Base-by-base conservation (phyloP, 2,888 invertebrate genomes). In the Thymelicus sylvestris region DNA sequence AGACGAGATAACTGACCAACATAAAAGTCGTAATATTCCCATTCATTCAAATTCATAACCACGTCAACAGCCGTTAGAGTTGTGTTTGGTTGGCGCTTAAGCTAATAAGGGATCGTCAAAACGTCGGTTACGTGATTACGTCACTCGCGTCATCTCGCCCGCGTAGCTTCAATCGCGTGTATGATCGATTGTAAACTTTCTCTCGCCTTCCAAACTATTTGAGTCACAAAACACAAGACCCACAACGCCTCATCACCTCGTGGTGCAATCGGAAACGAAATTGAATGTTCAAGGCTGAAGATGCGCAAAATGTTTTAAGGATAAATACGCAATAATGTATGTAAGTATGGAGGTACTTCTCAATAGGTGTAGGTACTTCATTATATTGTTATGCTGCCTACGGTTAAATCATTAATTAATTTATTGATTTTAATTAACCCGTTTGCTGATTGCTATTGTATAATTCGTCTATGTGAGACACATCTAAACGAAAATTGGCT, bases 151-250 rank as follows among this genome's bases (percentile, higher is more conserved):
- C 48, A 60, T 64, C 62, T 59, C 31, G 59, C 52, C 24, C 44
- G 31, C 38, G n/a, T 19, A 3, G 50, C 19, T 7, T 15, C 55
- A 10, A 38, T 57, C 78, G 77, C 76, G 78, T 79, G 75, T 72
- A 76, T 81, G 81, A 83, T 84, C 79, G 81, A 86, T 85, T 77
- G 79, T 65, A 66, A 82, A 79, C 87, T 89, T 89, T 89, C 88
- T 81, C 89, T 85, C 83, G 80, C 79, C 44, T 44, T 75, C 78
- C 74, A 74, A 67, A 67, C 63, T 66, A 66, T 74, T 73, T 75
- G 72, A 75, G 72, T 73, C 74, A 73, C 70, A 31, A 10, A 0
- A 7, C 6, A 41, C 67, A 69, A 69, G 65, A 62, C 71, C 59
- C 47, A 12, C 61, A 44, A 44, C 12, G 12, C 44, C 50, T 10